phyloP scores from a whole-genome alignment of 2,797 vertebrate species.

The Taeniopygia guttata region DNA sequence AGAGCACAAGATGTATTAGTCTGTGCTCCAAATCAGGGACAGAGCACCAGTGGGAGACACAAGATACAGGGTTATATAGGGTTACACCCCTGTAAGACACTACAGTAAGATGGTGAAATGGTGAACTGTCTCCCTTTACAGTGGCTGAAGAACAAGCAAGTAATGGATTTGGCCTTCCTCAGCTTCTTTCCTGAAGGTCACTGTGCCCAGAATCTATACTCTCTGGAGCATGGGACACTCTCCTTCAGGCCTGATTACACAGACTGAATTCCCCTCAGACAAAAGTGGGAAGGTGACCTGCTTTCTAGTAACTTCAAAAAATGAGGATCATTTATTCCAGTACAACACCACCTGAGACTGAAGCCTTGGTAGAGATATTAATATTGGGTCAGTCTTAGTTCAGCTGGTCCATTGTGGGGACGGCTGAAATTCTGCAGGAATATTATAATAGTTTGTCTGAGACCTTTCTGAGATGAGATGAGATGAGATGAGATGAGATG shows the following conservation, averaged over 20 bases:
- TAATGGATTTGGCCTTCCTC: not conserved
- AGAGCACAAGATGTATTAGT: not conserved
- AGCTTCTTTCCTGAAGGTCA: not conserved
- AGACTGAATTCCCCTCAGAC: not conserved
- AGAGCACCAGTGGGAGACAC: not conserved
- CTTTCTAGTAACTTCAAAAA: constrained; percentile 11
- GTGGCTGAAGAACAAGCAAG: not conserved
- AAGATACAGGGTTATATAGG: not conserved
- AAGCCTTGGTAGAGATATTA: not conserved
- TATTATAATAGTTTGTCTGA: not conserved
- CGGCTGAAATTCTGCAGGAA: not conserved
- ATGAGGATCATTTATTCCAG: not conserved
- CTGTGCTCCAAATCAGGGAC: not conserved
- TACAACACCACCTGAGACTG: not conserved
- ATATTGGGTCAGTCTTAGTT: not conserved
- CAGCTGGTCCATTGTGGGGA: not conserved
- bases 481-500: not conserved
- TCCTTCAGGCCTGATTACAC: constrained; percentile 28
- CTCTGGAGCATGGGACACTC: not conserved
- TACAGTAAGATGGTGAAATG: too few species aligned
- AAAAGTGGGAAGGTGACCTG: not conserved
- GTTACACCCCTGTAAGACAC: not conserved
- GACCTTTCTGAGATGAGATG: not conserved
- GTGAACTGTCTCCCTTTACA: not conserved
- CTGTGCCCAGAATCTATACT: not conserved